Base-by-base conservation (phyloP, 1,140 invertebrate genomes). In the Neodiprion lecontei region DNA sequence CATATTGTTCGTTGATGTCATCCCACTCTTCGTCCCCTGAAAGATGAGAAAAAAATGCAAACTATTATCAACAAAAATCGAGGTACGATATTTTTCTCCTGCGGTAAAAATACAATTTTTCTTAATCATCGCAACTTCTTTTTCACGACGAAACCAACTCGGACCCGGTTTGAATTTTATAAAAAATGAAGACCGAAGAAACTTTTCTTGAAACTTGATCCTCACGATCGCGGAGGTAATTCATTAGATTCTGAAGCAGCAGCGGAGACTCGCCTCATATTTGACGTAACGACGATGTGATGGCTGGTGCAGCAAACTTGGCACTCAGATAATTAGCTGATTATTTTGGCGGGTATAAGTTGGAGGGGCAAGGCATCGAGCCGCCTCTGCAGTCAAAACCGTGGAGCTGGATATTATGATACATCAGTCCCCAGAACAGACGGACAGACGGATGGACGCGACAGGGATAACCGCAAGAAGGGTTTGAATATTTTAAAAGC, bases 21-120 rank as follows among this genome's bases (percentile, higher is more conserved):
- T 85, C 83, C 84, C 85, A 86, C 80, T 86, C 85, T 83, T 86
- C 85, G 81, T 85, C 85, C 77, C 85, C 85, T 86, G 75, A 49
- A 79, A 81, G 74, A 77, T 70, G 68, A 71, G 70, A 71, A 73
- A 76, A 78, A 76, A 75, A 40, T 40, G 28, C 28, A 76, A 74
- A 79, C 68, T 67, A 75, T 74, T 80, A 73, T 72, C 73, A 78
- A 40, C 28, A 40, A 40, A 74, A 72, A 72, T 75, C 74, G 77
- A 78, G 76, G 69, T 78, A 81, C 75, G 73, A 81, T 79, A 78
- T 76, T 76, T 79, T 81, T 73, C 28, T 5, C 28, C 28, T 40
- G 2, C 1, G 5, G 28, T 40, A 40, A 40, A 21, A 40, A 40
- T 40, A 1, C 28, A 40, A 40, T 40, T 40, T 40, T 40, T 40